A percentile compares a stretch with the other conserved stretches of the same genome.
Evolutionary conservation across 2,888 invertebrate genomes (phyloP).

Genomic region (Drosophila atroscutellata): DNA sequence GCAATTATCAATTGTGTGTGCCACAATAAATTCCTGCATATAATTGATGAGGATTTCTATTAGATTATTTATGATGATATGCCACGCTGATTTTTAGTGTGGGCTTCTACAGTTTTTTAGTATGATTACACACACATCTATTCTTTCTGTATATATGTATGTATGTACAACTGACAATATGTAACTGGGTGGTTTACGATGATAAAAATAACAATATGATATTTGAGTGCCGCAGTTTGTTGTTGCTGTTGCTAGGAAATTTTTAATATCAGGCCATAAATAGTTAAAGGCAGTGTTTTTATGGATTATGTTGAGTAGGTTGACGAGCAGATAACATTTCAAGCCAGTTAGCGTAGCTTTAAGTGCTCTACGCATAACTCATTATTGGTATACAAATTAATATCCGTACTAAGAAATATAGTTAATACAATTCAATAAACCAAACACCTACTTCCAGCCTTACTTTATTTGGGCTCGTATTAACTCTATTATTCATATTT

Average conservation of each 20-base stretch:
- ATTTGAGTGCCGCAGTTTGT: constrained; percentile 7
- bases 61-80: constrained; percentile 69
- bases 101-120: constrained; percentile 48
- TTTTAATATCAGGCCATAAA: constrained; percentile 15
- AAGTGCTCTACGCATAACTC: background rate
- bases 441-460: background rate
- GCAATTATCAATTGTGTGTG: constrained; percentile 76
- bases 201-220: constrained; percentile 19
- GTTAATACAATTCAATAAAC: background rate
- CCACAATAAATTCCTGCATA: constrained; percentile 74
- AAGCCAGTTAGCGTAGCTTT: background rate
- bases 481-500: constrained; percentile 1
- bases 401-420: background rate
- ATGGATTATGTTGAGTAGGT: background rate
- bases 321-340: constrained; percentile 5
- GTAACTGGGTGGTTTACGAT: constrained; percentile 53
- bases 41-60: constrained; percentile 65
- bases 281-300: constrained; percentile 4
- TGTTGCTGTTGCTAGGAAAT: background rate
- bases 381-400: background rate
- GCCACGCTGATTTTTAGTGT: constrained; percentile 59
- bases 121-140: constrained; percentile 42
- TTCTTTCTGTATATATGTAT: constrained; percentile 38
- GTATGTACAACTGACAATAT: background rate
- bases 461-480: background rate